Evolutionary conservation across 2,797 vertebrate species (phyloP), one percentile per base, ranked within the genome.

Genomic region (Sitta carolinensis): DNA sequence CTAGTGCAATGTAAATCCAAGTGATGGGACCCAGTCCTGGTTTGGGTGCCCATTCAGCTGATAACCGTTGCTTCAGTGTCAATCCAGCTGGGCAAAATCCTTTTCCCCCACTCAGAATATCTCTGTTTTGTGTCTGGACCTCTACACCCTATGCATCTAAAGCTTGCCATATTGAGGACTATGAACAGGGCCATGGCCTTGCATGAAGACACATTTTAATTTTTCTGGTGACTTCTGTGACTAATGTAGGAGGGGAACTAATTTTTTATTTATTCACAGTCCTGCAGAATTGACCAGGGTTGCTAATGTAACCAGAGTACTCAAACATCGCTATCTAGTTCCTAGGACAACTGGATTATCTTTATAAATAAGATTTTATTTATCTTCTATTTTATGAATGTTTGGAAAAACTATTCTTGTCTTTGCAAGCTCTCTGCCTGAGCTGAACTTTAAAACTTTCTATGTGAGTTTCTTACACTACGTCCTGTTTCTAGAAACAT

Each of bases 171-270:
- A 29, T 54, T 85, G 26, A 73, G 19, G 16, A 36, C 8, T 36
- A 10, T 2, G 1, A 79, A 62, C 8, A 66, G 22, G 23, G 17
- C 25, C 0, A 0, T 40, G 38, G 8, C 29, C 52, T 59, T 87
- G 8, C 25, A 23, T 23, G 23, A 68, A 57, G 36, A 23, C 3
- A 19, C 1, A 5, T 27, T 84, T 61, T 48, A 40, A 15, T 47
- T 78, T 80, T 80, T 79, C 8, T 45, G 6, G 8, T 51, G 30
- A 62, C 6, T 76, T 38, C 9, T 4, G 34, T 82, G 43, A 50
- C 30, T 69, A 69, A 23, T 54, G 9, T 85, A 79, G 51, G 47
- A 66, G n/a, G 38, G n/a, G 10, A 2, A 8, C 4, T 52, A 13
- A 3, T 48, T 64, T 45, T 30, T 9, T 5, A 14, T 50, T 64